A percentile compares a stretch with the other conserved stretches of the same genome.
These are phyloP conservation scores for Rhorus exstirpatorius DNA, from an alignment of 2,888 invertebrate genomes.

Conservation along the genomic window DNA sequence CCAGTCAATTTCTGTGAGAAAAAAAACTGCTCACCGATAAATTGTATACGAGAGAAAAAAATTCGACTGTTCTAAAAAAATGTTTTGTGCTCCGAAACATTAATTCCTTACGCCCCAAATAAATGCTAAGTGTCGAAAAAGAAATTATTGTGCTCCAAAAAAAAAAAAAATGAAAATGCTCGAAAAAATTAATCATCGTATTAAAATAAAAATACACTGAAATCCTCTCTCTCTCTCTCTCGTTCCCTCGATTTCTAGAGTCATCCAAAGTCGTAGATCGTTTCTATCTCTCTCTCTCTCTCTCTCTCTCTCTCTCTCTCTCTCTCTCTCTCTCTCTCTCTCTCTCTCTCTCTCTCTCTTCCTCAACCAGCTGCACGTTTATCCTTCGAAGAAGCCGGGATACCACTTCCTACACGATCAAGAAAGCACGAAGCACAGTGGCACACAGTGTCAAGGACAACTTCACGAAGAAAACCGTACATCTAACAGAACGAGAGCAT, in stretches of 20 bases:
- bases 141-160: neutral
- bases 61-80: too few species aligned
- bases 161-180: constrained; percentile 1
- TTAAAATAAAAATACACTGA: neutral
- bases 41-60: too few species aligned
- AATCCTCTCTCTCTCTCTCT: neutral
- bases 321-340: neutral
- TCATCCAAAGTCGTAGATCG: constrained; percentile 20
- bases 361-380: constrained; percentile 33
- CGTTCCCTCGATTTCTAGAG: neutral
- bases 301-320: neutral
- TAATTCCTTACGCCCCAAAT: too few species aligned
- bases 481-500: constrained; percentile 49
- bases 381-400: constrained; percentile 52
- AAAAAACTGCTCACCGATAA: too few species aligned
- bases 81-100: too few species aligned
- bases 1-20: too few species aligned
- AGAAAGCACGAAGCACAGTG: constrained; percentile 71
- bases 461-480: constrained; percentile 62
- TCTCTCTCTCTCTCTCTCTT: constrained; percentile 52
- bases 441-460: constrained; percentile 68
- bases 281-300: constrained; percentile 53
- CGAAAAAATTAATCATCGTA: neutral
- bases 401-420: constrained; percentile 75
- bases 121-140: too few species aligned